These are phyloP conservation scores for Chiloscyllium punctatum DNA, from an alignment of 2,797 vertebrate species.

Conservation along the genomic window DNA sequence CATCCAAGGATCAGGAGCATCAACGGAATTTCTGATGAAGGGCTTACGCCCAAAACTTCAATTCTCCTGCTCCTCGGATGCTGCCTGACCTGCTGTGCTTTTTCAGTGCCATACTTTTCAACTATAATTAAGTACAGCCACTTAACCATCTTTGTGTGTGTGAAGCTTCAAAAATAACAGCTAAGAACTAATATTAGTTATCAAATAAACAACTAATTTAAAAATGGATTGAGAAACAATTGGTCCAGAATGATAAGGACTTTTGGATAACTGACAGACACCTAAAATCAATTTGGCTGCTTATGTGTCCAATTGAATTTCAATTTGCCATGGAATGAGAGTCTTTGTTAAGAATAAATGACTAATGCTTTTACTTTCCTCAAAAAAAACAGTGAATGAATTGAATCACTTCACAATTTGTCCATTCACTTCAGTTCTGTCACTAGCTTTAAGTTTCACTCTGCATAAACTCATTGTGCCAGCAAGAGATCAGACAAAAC, in stretches of 20 bases:
- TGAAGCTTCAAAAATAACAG: background rate
- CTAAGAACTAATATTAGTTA: background rate
- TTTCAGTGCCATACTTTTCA: too few relatives aligned
- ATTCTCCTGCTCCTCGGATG: too few relatives aligned
- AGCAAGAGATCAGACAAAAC: background rate
- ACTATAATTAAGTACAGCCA: too few relatives aligned
- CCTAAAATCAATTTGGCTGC: background rate
- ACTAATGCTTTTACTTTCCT: background rate
- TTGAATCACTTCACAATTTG: constrained; percentile 3
- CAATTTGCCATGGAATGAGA: background rate
- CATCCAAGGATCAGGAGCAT: too few relatives aligned
- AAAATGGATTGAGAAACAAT: background rate
- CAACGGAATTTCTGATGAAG: too few relatives aligned
- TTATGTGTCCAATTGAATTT: background rate
- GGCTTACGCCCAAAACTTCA: too few relatives aligned
- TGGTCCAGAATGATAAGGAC: background rate
- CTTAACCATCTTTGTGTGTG: background rate
- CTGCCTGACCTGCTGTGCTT: too few relatives aligned
- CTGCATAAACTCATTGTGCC: background rate
- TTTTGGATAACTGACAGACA: background rate
- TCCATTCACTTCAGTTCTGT: background rate
- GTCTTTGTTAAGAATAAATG: background rate
- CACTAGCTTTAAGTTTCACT: background rate
- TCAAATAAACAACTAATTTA: background rate
- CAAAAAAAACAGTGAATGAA: background rate